These are phyloP conservation scores for Balaenoptera acutorostrata DNA, from an alignment of 2,113 vertebrate genomes.

Conservation along the genomic window DNA sequence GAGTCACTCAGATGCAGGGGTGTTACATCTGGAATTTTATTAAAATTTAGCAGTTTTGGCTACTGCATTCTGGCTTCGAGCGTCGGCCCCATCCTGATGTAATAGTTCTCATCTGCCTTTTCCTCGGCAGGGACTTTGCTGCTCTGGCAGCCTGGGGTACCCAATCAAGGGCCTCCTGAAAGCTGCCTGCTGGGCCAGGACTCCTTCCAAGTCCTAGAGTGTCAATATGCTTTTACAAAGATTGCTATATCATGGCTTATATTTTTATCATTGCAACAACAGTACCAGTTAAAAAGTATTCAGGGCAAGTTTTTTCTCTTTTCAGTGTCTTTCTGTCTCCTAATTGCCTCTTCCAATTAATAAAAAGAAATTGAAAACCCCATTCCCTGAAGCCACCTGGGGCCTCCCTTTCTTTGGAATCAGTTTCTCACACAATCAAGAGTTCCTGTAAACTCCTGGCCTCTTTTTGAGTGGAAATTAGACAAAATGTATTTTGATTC, in stretches of 20 bases:
- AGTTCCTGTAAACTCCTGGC: background rate
- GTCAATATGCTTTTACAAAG: background rate
- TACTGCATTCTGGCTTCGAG: background rate
- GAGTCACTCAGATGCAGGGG: background rate
- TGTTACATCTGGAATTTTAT: constrained; percentile 47
- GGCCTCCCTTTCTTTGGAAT: background rate
- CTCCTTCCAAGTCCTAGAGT: background rate
- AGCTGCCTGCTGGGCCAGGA: background rate
- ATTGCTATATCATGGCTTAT: rapidly evolving
- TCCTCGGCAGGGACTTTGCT: background rate
- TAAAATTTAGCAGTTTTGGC: background rate
- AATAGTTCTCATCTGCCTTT: constrained; percentile 29
- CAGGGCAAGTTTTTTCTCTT: background rate
- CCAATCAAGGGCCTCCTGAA: background rate
- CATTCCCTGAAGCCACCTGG: background rate
- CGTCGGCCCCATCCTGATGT: background rate
- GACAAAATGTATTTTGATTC: background rate
- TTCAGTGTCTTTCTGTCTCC: background rate
- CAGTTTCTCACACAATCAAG: background rate
- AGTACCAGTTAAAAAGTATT: background rate
- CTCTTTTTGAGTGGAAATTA: constrained; percentile 51
- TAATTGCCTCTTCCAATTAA: constrained; percentile 23
- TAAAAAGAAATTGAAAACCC: background rate
- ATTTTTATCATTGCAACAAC: background rate
- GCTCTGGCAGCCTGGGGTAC: background rate